Percentiles rank a stretch among this genome's conserved stretches.
Conservation (phyloP, 2,113 vertebrate genomes). For the Colius striatus region DNA sequence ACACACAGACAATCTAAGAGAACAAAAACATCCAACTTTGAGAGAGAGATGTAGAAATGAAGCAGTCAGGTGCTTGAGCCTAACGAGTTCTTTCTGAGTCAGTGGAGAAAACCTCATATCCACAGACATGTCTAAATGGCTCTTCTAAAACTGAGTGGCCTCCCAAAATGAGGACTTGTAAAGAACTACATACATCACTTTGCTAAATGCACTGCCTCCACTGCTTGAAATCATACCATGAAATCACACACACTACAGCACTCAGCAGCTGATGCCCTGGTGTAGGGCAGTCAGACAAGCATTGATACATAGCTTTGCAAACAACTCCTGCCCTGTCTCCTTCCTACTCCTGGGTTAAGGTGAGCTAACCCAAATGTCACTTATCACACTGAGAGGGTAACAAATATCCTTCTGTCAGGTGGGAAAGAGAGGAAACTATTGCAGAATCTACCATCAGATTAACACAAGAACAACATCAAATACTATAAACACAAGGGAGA, state of each 20-base stretch:
- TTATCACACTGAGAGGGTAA: not conserved
- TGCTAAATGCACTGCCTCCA: not conserved
- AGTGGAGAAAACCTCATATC: not conserved
- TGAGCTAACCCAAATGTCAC: not conserved
- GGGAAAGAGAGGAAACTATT: not conserved
- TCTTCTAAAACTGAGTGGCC: not conserved
- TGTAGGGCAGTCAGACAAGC: not conserved
- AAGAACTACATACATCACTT: not conserved
- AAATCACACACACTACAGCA: not conserved
- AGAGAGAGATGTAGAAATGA: not conserved
- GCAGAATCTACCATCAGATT: not conserved
- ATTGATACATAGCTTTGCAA: not conserved
- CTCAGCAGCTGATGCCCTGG: not conserved
- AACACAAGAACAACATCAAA: not conserved
- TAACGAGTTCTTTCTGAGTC: not conserved
- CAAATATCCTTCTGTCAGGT: not conserved
- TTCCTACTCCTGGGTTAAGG: not conserved
- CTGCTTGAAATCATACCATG: not conserved
- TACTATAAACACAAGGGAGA: not conserved
- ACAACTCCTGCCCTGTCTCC: not conserved
- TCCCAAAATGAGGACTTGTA: not conserved
- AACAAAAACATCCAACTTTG: not conserved
- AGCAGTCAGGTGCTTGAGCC: not conserved
- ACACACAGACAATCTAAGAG: not conserved
- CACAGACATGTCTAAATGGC: not conserved